Percentiles rank a stretch among this genome's conserved stretches.
Conservation (phyloP, 2,113 vertebrate genomes). For the Phrynosoma blainvillii region DNA sequence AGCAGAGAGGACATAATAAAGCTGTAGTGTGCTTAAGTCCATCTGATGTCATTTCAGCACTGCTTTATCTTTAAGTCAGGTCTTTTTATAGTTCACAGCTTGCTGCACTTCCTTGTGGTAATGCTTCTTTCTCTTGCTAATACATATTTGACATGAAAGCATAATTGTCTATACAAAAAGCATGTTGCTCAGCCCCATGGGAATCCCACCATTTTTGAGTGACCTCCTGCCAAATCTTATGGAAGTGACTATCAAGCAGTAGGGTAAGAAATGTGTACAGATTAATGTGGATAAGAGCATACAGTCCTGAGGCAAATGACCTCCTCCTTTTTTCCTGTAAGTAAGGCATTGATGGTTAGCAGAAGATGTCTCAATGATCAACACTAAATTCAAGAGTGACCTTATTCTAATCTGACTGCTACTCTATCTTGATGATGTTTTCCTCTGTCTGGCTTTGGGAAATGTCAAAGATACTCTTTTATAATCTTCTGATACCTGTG, state of each 20-base stretch:
- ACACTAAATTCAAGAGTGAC: neutral
- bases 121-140: neutral
- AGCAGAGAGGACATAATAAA: neutral
- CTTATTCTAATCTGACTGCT: neutral
- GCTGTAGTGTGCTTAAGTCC: neutral
- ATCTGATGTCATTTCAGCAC: neutral
- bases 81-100: neutral
- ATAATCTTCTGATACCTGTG: neutral
- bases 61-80: neutral
- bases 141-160: neutral
- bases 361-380: neutral
- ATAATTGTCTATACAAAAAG: neutral
- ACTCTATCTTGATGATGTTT: neutral
- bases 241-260: neutral
- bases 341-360: neutral
- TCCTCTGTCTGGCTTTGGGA: neutral
- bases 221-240: neutral
- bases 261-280: neutral
- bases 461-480: too few species aligned
- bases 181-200: too few species aligned
- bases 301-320: neutral
- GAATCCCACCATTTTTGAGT: neutral
- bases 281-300: neutral
- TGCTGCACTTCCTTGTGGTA: neutral
- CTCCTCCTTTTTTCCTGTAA: neutral